Conservation (phyloP, 2,797 vertebrate genomes). For the Amazona ochrocephala region DNA sequence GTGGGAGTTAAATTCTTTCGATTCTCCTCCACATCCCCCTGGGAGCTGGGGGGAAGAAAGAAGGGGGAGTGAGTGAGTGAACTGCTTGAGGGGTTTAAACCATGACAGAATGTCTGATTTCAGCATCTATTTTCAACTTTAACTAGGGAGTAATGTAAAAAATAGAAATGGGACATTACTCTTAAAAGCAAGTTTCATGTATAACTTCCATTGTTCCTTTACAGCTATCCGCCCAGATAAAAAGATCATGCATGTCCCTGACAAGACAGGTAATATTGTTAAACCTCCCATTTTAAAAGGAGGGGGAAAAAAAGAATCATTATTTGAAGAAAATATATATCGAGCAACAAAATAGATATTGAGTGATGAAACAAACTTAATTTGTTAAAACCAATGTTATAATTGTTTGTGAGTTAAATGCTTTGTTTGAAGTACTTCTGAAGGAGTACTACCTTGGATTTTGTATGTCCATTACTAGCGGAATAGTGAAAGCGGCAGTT, state of each 20-base stretch:
- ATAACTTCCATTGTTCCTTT: background rate
- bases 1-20: too few species aligned
- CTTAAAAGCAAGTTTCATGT: background rate
- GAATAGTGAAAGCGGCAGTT: background rate
- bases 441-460: background rate
- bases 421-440: background rate
- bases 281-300: background rate
- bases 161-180: background rate
- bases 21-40: too few species aligned
- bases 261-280: background rate
- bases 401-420: background rate
- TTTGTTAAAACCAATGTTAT: background rate
- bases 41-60: too few species aligned
- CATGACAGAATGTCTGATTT: background rate
- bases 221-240: background rate
- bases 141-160: background rate
- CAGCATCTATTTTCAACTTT: background rate
- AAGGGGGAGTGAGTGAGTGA: too few species aligned
- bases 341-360: background rate
- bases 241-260: background rate
- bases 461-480: background rate
- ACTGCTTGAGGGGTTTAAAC: too few species aligned
- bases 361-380: background rate
- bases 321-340: too few species aligned
- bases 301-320: too few species aligned